Evolutionary conservation across 1,140 invertebrate species (phyloP).

Genomic region (Steinernema feltiae): DNA sequence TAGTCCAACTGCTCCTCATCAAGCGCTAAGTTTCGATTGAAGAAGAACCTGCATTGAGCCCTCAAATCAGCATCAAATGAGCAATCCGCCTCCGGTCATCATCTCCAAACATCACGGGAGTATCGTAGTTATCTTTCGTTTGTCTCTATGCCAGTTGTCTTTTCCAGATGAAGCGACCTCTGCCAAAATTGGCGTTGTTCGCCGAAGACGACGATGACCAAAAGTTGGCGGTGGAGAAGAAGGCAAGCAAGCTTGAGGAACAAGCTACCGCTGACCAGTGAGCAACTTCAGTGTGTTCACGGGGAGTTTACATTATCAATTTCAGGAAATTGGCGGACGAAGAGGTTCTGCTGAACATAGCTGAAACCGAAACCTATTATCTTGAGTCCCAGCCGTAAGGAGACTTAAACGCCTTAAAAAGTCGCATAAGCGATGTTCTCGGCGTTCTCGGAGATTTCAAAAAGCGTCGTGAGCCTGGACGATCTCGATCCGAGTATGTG

Average conservation of each 20-base stretch:
- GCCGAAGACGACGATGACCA: background rate
- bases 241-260: conserved; percentile 72
- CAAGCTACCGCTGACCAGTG: conserved; percentile 60
- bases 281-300: conserved; percentile 17
- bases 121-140: too few relatives aligned
- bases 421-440: conserved; percentile 68
- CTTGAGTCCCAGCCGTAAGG: conserved; percentile 65
- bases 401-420: conserved; percentile 65
- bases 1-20: too few relatives aligned
- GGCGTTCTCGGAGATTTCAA: conserved; percentile 80
- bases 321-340: conserved; percentile 68
- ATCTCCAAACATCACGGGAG: too few relatives aligned
- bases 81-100: too few relatives aligned
- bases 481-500: conserved; percentile 73
- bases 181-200: background rate
- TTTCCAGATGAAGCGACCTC: background rate
- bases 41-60: too few relatives aligned
- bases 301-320: conserved; percentile 34
- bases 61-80: too few relatives aligned
- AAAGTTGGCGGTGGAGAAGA: conserved; percentile 75
- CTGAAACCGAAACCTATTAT: conserved; percentile 57
- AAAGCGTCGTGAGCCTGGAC: conserved; percentile 69
- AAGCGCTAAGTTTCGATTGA: too few relatives aligned
- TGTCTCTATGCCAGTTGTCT: too few relatives aligned
- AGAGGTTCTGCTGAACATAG: conserved; percentile 61